These are phyloP conservation scores for Valencia hispanica DNA, from an alignment of 2,797 vertebrate genomes.

Conservation along the genomic window DNA sequence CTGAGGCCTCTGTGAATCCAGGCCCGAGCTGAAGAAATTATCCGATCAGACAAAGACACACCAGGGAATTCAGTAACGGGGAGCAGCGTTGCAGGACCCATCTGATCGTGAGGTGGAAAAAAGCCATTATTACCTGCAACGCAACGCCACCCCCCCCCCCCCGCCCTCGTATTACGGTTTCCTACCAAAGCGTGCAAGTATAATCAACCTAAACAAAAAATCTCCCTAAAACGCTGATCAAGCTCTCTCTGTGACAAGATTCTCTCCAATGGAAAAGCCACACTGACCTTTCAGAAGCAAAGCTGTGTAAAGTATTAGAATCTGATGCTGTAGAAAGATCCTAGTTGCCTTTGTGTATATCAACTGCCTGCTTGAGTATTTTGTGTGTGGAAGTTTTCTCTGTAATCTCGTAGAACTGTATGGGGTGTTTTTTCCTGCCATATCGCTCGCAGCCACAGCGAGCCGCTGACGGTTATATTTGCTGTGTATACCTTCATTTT, in stretches of 20 bases:
- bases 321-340: constrained; percentile 99
- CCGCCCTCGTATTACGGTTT: constrained; percentile 58
- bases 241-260: constrained; percentile 84
- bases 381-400: constrained; percentile 96
- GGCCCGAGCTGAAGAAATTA: constrained; percentile 32
- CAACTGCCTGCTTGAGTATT: constrained; percentile 99
- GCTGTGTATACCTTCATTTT: constrained; percentile 98
- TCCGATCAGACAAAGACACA: constrained; percentile 18
- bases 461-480: constrained; percentile 92
- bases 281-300: constrained; percentile 89
- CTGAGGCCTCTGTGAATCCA: constrained; percentile 8
- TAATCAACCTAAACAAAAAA: constrained; percentile 50
- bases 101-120: constrained; percentile 52
- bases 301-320: constrained; percentile 99
- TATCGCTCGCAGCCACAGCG: constrained; percentile 86
- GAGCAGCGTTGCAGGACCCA: constrained; percentile 65
- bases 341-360: constrained; percentile 99
- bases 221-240: constrained; percentile 45
- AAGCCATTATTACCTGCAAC: constrained; percentile 80
- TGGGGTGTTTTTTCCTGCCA: constrained; percentile 97
- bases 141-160: constrained; percentile 58
- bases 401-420: constrained; percentile 97
- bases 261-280: constrained; percentile 83
- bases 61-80: constrained; percentile 62
- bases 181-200: constrained; percentile 72